Conservation (phyloP, 2,797 vertebrate species). For the Corythornis leucogaster region DNA sequence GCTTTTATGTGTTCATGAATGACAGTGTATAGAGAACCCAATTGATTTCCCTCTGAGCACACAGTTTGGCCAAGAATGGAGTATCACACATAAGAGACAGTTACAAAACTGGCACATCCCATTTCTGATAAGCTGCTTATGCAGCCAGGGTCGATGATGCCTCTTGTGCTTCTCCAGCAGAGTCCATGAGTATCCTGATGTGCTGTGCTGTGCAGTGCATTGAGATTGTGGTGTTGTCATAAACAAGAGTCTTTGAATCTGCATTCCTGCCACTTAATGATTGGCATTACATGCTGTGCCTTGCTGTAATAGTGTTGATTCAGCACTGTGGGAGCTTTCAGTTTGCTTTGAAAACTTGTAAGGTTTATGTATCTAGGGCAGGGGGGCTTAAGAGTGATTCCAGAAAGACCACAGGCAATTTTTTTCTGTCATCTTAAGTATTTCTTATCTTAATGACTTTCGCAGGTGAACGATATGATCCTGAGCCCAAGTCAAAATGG, state of each 20-base stretch:
- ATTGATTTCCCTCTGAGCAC: not conserved
- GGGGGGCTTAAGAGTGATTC: not conserved
- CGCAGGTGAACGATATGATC: slow-evolving; percentile 89
- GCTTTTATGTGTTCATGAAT: not conserved
- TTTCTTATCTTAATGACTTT: slow-evolving; percentile 56
- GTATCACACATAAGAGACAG: not conserved
- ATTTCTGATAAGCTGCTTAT: not conserved
- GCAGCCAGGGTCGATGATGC: not conserved
- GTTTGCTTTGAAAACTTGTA: slow-evolving; percentile 48
- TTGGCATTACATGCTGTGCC: slow-evolving; percentile 49
- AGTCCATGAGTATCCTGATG: not conserved
- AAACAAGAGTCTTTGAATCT: slow-evolving; percentile 60
- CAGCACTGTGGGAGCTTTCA: slow-evolving; percentile 40
- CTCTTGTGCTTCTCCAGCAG: slow-evolving; percentile 18
- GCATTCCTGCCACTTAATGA: slow-evolving; percentile 55
- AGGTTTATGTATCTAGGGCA: not conserved
- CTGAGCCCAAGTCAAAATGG: slow-evolving; percentile 90
- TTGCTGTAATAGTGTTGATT: slow-evolving; percentile 49
- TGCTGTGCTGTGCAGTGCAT: not conserved
- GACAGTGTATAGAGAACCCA: not conserved
- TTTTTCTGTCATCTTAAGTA: not conserved
- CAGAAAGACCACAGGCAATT: not conserved
- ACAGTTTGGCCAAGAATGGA: not conserved
- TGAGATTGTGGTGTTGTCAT: not conserved
- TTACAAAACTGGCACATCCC: not conserved